A percentile compares a stretch with the other conserved stretches of the same genome.
phyloP scores from a whole-genome alignment of 2,888 invertebrate genomes.

The Phasia obesa region DNA sequence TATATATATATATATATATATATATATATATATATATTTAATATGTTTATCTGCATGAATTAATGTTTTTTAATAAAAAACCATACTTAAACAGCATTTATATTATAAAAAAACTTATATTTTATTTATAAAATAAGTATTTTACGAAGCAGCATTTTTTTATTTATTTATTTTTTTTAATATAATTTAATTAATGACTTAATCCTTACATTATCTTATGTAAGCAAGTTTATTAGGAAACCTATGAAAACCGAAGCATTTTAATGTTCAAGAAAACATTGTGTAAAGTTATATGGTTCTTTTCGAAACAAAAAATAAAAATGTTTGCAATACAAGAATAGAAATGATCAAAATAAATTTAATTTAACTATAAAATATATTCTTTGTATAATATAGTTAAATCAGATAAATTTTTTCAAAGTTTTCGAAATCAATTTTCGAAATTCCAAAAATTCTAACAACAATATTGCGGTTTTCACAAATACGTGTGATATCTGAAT shows the following conservation, averaged over 20 bases:
- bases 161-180: constrained; percentile 7
- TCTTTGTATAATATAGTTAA: too few species aligned
- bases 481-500: too few species aligned
- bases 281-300: constrained; percentile 1
- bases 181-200: constrained; percentile 52
- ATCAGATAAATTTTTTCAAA: too few species aligned
- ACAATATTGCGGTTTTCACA: too few species aligned
- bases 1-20: neutral
- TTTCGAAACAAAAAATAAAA: neutral
- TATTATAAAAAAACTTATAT: neutral
- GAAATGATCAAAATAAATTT: too few species aligned
- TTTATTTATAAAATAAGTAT: constrained; percentile 52
- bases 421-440: too few species aligned
- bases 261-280: constrained; percentile 45
- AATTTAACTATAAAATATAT: too few species aligned
- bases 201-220: constrained; percentile 43
- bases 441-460: too few species aligned
- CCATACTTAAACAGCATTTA: neutral
- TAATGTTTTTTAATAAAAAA: constrained; percentile 2
- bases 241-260: constrained; percentile 73
- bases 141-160: constrained; percentile 65
- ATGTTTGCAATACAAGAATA: too few species aligned
- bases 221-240: constrained; percentile 71
- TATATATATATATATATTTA: neutral
- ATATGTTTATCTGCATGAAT: constrained; percentile 31